Conservation (phyloP, 1,140 invertebrate genomes). For the Heliconius melpomene region DNA sequence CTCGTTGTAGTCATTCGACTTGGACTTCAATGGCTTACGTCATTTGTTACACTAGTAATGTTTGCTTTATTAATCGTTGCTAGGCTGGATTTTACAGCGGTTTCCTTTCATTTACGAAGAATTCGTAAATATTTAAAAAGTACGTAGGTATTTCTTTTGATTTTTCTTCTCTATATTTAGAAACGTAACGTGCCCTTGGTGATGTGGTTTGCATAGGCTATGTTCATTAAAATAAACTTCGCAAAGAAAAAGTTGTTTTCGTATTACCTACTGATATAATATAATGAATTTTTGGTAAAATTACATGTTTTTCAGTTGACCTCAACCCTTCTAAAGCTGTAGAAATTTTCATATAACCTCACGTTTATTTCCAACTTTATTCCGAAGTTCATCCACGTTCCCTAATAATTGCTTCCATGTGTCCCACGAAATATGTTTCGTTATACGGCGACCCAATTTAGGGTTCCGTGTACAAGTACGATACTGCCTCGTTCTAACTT, state of each 20-base stretch:
- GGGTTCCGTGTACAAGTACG: constrained; percentile 21
- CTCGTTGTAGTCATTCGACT: constrained; percentile 31
- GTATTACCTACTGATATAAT: too few species aligned
- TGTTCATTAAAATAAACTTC: too few species aligned
- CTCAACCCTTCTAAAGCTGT: background rate
- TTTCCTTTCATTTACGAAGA: constrained; percentile 14
- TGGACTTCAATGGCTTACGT: constrained; percentile 34
- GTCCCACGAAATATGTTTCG: constrained; percentile 9
- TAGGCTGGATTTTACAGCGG: constrained; percentile 25
- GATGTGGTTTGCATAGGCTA: background rate
- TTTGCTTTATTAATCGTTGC: constrained; percentile 35
- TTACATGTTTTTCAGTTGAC: too few species aligned
- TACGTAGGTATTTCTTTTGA: background rate
- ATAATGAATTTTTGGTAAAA: too few species aligned
- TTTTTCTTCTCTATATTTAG: background rate
- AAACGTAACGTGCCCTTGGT: background rate
- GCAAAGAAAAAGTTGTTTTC: too few species aligned
- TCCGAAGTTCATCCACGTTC: background rate
- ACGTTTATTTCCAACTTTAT: background rate
- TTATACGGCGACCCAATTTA: constrained; percentile 24
- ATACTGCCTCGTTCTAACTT: constrained; percentile 9
- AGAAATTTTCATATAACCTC: background rate
- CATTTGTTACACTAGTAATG: constrained; percentile 25
- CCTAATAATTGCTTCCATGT: background rate
- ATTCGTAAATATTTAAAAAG: background rate